phyloP scores from a whole-genome alignment of 2,888 invertebrate genomes.

The Kryphioiulus occultus region DNA sequence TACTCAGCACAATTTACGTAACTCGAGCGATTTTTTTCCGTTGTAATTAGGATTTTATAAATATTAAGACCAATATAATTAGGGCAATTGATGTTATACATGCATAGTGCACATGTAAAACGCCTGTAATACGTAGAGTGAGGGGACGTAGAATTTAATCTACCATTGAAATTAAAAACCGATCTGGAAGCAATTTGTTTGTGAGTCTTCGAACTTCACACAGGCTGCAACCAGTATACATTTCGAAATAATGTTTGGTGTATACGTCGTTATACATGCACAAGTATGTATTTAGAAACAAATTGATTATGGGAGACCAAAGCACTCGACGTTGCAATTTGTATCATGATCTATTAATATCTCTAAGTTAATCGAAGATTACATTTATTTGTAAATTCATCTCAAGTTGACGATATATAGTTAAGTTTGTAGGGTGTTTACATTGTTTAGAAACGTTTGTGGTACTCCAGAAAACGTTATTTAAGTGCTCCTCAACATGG shows the following conservation, averaged over 20 bases:
- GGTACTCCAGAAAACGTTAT: not conserved
- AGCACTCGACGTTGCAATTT: too few relatives aligned
- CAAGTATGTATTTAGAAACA: too few relatives aligned
- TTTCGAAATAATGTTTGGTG: not conserved
- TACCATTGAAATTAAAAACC: not conserved
- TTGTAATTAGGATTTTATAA: not conserved
- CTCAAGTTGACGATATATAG: too few relatives aligned
- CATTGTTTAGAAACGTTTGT: too few relatives aligned
- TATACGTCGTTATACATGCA: too few relatives aligned
- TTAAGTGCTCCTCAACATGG: not conserved
- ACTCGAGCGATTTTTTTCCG: not conserved
- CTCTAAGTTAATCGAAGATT: too few relatives aligned
- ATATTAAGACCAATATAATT: not conserved
- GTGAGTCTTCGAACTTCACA: not conserved
- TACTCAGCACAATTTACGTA: not conserved
- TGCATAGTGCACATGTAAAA: not conserved
- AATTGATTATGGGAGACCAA: too few relatives aligned
- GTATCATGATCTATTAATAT: too few relatives aligned
- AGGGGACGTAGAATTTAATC: not conserved
- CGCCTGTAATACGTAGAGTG: not conserved
- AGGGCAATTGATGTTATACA: not conserved
- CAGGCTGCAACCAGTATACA: too few relatives aligned
- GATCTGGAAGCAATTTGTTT: not conserved
- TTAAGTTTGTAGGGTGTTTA: too few relatives aligned
- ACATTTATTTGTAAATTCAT: too few relatives aligned